phyloP scores from a whole-genome alignment of 1,140 invertebrate genomes.

The Drosophila varians region DNA sequence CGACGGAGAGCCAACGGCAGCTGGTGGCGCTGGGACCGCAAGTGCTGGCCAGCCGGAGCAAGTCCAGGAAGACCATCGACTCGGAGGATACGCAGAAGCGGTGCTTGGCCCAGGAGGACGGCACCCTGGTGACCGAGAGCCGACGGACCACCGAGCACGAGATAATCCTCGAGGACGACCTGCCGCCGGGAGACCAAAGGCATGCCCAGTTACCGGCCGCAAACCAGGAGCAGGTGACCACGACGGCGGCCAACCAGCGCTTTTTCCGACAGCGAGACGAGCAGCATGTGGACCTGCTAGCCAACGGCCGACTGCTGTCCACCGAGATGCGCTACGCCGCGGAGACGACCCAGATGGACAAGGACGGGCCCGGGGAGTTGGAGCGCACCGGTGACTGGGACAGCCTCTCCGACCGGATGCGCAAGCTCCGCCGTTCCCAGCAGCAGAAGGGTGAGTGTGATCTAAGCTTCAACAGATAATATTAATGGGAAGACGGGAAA shows the following conservation, averaged over 20 bases:
- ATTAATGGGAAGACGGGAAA: too few relatives aligned
- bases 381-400: constrained; percentile 89
- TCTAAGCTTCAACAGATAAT: too few relatives aligned
- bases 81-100: constrained; percentile 91
- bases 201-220: constrained; percentile 31
- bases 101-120: constrained; percentile 89
- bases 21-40: constrained; percentile 87
- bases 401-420: constrained; percentile 89
- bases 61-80: constrained; percentile 91
- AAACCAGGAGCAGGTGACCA: constrained; percentile 62
- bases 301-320: constrained; percentile 89
- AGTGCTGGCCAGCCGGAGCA: constrained; percentile 90
- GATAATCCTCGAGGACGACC: constrained; percentile 90
- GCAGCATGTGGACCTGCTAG: constrained; percentile 90
- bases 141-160: constrained; percentile 92
- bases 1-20: constrained; percentile 85
- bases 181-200: constrained; percentile 84
- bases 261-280: constrained; percentile 86
- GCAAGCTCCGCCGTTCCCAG: constrained; percentile 86
- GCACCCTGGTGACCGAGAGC: constrained; percentile 93
- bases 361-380: constrained; percentile 85
- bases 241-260: constrained; percentile 77
- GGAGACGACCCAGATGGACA: constrained; percentile 89
- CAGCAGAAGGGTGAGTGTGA: constrained; percentile 81
- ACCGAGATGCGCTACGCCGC: constrained; percentile 91